phyloP scores from a whole-genome alignment of 2,113 vertebrate genomes.

The Aix galericulata region DNA sequence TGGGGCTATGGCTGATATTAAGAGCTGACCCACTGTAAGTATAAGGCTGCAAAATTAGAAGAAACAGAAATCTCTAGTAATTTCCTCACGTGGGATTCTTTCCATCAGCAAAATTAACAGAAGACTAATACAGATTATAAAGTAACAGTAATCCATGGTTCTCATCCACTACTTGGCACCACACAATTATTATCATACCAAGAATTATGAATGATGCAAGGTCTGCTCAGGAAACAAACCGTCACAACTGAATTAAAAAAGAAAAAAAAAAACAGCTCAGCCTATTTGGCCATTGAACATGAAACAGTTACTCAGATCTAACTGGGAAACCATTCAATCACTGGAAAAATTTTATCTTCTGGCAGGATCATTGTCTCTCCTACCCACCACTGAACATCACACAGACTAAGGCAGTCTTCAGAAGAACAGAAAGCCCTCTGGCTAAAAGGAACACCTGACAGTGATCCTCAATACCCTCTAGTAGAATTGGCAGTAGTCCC shows the following conservation, averaged over 20 bases:
- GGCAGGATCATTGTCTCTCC: not conserved
- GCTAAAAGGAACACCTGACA: not conserved
- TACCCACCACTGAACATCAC: not conserved
- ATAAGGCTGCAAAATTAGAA: not conserved
- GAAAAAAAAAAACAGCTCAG: not conserved
- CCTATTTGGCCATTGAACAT: not conserved
- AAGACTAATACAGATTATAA: slow-evolving; percentile 14
- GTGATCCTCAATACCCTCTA: not conserved
- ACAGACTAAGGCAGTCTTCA: not conserved
- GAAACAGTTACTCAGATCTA: not conserved
- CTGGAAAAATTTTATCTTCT: not conserved
- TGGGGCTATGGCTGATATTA: not conserved
- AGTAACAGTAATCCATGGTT: slow-evolving; percentile 1
- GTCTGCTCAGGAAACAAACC: not conserved
- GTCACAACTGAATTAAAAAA: not conserved
- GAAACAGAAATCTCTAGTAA: not conserved
- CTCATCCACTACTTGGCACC: not conserved
- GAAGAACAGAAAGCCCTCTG: not conserved
- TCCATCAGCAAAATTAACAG: not conserved
- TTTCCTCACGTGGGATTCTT: not conserved
- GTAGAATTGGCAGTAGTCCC: not conserved
- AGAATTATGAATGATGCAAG: not conserved
- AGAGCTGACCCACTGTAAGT: not conserved
- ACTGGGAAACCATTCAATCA: not conserved
- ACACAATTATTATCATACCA: not conserved